Base-by-base conservation (phyloP, 1,140 invertebrate genomes). In the Hylaeus volcanicus region DNA sequence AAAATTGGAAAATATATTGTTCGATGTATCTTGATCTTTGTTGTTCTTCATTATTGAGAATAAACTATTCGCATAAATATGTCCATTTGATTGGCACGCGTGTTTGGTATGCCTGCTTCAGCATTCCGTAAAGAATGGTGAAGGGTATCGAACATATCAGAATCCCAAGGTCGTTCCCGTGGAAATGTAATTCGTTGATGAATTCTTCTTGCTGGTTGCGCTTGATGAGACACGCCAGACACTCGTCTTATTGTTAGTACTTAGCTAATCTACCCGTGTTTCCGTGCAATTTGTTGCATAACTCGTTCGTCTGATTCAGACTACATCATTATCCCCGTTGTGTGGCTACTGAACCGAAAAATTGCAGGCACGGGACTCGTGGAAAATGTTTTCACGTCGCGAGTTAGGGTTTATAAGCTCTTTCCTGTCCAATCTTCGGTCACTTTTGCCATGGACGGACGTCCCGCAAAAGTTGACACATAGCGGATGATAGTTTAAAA, bases 281-380 rank as follows among this genome's bases (percentile, higher is more conserved):
- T 74, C 76, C 66, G 71, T 37, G 53, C 51, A 61, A 51, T n/a
- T 63, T 15, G 60, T 85, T 75, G 55, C 72, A 60, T 72, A 80
- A 84, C 12, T 60, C 51, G 58, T 56, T 83, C 75, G 84, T 84
- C 56, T 12, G 76, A 68, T 63, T 63, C 56, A 9, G 48, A 15
- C 48, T 73, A 51, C 68, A 48, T 61, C 71, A 71, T 85, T 75
- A 60, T 39, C 41, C 45, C 11, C 26, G 9, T 72, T 53, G 8
- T 48, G 26, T 8, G 58, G 48, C 58, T 64, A 79, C 69, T 55
- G 76, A 53, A 73, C 15, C 69, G 64, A 79, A 79, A 79, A 79
- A 73, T 79, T 65, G 51, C n/a, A 3, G 3, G 51, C 37, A 48
- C 9, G 14, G 45, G 3, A 65, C 5, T 37, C 12, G 2, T 15